Conservation (phyloP, 2,113 vertebrate species). For the Arothron firmamentum region DNA sequence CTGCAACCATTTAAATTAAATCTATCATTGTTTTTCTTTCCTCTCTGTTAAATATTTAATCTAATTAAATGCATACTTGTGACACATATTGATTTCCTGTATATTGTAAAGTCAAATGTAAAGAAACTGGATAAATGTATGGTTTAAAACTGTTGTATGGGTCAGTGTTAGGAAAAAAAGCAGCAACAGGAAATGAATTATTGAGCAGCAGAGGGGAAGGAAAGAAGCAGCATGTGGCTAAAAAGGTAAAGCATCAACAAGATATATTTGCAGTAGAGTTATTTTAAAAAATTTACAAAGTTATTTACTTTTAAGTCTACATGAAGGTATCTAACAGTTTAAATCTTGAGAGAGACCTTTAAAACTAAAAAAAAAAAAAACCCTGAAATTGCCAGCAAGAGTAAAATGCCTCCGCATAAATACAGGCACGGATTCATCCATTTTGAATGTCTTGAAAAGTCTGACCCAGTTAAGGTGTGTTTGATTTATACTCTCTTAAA, state of each 20-base stretch:
- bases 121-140: neutral
- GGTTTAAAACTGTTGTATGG: neutral
- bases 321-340: neutral
- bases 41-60: neutral
- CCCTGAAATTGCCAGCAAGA: neutral
- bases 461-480: slow-evolving; percentile 58
- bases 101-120: neutral
- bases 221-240: neutral
- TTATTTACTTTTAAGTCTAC: too few relatives aligned
- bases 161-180: too few relatives aligned
- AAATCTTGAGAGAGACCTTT: neutral
- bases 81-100: neutral
- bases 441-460: slow-evolving; percentile 58
- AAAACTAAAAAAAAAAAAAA: neutral
- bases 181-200: neutral
- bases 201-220: neutral
- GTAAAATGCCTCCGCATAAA: slow-evolving; percentile 29
- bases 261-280: neutral
- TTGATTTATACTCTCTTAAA: slow-evolving; percentile 55
- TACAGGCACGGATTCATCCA: slow-evolving; percentile 43
- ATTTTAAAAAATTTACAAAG: neutral
- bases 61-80: neutral
- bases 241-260: neutral
- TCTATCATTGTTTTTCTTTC: too few relatives aligned
- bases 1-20: too few relatives aligned